These are phyloP conservation scores for Enteromius argenteus DNA, from an alignment of 2,797 vertebrate species.

Conservation along the genomic window DNA sequence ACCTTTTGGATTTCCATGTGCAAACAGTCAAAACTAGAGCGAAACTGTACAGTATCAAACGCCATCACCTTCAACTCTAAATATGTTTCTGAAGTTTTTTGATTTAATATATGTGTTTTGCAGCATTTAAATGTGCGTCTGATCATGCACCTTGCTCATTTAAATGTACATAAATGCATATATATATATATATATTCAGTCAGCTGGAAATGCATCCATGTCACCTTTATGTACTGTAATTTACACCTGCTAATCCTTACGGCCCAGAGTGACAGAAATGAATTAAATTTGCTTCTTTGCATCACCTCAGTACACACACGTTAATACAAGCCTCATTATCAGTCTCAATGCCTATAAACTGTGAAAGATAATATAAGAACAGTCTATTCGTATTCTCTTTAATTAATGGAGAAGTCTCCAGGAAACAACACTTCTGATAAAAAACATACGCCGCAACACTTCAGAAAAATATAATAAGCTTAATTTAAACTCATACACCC, in stretches of 20 bases:
- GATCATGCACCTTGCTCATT: neutral
- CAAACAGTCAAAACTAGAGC: neutral
- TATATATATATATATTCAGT: neutral
- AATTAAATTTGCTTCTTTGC: slow-evolving; percentile 61
- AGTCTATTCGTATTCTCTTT: slow-evolving; percentile 59
- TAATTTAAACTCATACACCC: slow-evolving; percentile 42
- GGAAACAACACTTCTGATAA: slow-evolving; percentile 43
- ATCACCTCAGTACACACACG: slow-evolving; percentile 63
- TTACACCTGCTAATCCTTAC: slow-evolving; percentile 69
- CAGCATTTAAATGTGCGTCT: neutral
- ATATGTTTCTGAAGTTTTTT: neutral
- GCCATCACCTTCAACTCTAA: neutral
- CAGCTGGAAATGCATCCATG: slow-evolving; percentile 65
- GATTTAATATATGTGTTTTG: neutral
- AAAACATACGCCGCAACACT: slow-evolving; percentile 22
- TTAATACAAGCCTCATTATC: slow-evolving; percentile 70
- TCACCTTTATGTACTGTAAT: slow-evolving; percentile 67
- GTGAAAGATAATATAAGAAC: slow-evolving; percentile 67
- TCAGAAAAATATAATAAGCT: slow-evolving; percentile 50
- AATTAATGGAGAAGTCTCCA: slow-evolving; percentile 53
- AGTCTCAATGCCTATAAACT: slow-evolving; percentile 68
- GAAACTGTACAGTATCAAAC: neutral
- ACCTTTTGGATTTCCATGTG: slow-evolving; percentile 30
- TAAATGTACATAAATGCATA: neutral
- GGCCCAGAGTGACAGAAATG: slow-evolving; percentile 60